These are phyloP conservation scores for Platypus cylindrus DNA, from an alignment of 2,888 invertebrate species.

Conservation along the genomic window DNA sequence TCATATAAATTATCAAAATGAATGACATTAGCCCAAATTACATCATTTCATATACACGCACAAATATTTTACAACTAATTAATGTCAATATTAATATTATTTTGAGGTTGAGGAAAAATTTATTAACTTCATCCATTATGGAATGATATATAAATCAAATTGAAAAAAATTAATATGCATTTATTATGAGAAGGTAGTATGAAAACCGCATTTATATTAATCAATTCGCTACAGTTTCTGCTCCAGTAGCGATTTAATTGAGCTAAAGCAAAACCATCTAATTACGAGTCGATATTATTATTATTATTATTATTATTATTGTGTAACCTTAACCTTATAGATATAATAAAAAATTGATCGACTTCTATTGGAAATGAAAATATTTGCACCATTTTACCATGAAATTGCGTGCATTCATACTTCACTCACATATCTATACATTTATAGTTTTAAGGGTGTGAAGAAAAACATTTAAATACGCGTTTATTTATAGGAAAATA, in stretches of 20 bases:
- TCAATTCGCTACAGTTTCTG: conserved; percentile 13
- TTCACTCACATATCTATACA: too few species aligned
- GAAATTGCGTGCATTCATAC: background rate
- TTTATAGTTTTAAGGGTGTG: too few species aligned
- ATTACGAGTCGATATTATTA: conserved; percentile 1
- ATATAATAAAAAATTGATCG: background rate
- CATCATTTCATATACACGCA: too few species aligned
- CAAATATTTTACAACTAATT: conserved; percentile 2
- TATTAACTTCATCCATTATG: background rate
- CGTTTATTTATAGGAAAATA: too few species aligned
- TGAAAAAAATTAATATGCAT: background rate
- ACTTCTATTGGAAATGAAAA: too few species aligned
- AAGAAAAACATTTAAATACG: too few species aligned
- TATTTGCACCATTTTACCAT: too few species aligned
- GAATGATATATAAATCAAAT: too few species aligned
- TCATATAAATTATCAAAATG: too few species aligned
- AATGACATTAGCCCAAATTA: too few species aligned
- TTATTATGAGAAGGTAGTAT: conserved; percentile 1
- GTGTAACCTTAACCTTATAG: conserved; percentile 2
- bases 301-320: background rate
- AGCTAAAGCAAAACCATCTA: too few species aligned
- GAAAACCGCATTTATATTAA: conserved; percentile 5
- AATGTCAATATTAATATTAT: background rate
- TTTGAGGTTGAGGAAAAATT: conserved; percentile 1
- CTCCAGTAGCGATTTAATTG: conserved; percentile 14